Percentiles rank a stretch among this genome's conserved stretches.
Conservation (phyloP, 1,140 invertebrate genomes). For the Drosophila pachea region DNA sequence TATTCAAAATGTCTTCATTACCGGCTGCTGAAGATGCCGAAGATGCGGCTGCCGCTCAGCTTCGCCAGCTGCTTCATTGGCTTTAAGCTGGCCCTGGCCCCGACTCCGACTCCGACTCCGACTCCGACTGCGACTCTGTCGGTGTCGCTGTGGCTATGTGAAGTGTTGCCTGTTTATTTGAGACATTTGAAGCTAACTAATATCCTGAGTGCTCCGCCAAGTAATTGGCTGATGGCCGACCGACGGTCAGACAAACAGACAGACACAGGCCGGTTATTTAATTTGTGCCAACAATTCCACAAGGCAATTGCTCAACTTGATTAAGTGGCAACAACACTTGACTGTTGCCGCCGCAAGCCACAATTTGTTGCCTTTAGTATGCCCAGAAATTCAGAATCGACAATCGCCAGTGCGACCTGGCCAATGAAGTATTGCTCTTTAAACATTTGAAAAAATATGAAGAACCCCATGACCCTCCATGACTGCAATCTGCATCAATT, state of each 20-base stretch:
- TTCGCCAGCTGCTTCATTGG: constrained; percentile 45
- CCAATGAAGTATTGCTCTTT: too few species aligned
- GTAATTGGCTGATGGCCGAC: constrained; percentile 36
- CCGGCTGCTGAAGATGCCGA: constrained; percentile 54
- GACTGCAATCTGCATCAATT: too few species aligned
- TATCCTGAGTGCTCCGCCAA: constrained; percentile 45
- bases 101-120: neutral
- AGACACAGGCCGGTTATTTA: constrained; percentile 31
- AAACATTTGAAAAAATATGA: too few species aligned
- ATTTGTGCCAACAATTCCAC: constrained; percentile 38
- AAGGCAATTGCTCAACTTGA: constrained; percentile 32
- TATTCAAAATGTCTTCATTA: constrained; percentile 75
- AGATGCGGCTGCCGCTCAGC: constrained; percentile 5
- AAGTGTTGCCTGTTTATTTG: constrained; percentile 45
- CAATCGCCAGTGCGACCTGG: too few species aligned
- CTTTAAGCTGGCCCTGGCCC: constrained; percentile 49
- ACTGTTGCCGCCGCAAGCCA: constrained; percentile 15
- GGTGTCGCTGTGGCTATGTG: neutral
- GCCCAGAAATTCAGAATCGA: neutral
- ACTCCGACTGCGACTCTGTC: neutral
- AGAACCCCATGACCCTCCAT: too few species aligned
- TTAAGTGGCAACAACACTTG: constrained; percentile 31
- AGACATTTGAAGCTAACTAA: constrained; percentile 43
- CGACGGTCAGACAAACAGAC: constrained; percentile 6
- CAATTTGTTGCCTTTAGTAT: neutral